phyloP scores from a whole-genome alignment of 2,797 vertebrate species.

The Neosalanx taihuensis region DNA sequence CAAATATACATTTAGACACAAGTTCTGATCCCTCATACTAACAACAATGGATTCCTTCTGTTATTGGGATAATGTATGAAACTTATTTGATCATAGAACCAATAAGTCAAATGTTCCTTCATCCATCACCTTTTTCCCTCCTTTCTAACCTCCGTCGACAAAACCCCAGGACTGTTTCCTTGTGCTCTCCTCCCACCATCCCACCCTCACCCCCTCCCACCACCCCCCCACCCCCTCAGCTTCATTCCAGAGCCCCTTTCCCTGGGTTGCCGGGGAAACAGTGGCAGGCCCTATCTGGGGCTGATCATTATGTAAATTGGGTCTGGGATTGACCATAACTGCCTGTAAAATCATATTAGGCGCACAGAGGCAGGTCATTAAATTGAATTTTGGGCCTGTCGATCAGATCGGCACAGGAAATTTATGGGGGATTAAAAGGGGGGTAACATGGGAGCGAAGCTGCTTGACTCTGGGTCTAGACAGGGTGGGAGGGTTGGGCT shows the following conservation, averaged over 20 bases:
- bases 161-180: constrained; percentile 35
- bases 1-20: too few relatives aligned
- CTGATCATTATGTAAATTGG: constrained; percentile 86
- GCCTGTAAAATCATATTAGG: constrained; percentile 86
- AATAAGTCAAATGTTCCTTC: background rate
- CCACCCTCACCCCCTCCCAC: constrained; percentile 12
- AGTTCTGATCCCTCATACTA: too few relatives aligned
- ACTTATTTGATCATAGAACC: too few relatives aligned
- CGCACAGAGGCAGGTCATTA: constrained; percentile 82
- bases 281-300: constrained; percentile 73
- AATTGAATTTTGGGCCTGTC: constrained; percentile 82
- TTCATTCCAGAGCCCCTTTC: constrained; percentile 46
- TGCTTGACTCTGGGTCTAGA: background rate
- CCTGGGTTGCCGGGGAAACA: constrained; percentile 84
- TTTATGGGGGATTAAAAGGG: constrained; percentile 76
- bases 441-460: constrained; percentile 26
- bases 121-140: constrained; percentile 17
- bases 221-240: constrained; percentile 35
- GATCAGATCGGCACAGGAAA: constrained; percentile 78
- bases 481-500: constrained; percentile 13
- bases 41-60: too few relatives aligned
- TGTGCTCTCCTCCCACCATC: background rate
- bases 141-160: constrained; percentile 43
- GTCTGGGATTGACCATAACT: constrained; percentile 76
- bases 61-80: too few relatives aligned